phyloP scores from a whole-genome alignment of 2,888 invertebrate species.

The Dysmachus trigonus region DNA sequence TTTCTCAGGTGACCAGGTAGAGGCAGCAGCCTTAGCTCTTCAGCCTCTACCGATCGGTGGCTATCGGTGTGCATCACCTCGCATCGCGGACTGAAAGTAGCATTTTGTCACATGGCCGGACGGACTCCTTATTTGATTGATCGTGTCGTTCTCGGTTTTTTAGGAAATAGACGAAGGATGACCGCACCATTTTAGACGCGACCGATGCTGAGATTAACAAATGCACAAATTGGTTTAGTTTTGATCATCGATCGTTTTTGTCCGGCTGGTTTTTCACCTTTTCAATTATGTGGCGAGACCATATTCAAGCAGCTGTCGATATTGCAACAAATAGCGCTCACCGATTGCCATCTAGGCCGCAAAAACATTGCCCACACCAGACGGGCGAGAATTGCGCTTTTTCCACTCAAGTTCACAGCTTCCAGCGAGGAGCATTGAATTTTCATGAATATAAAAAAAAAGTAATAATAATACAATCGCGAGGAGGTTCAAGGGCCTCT shows the following conservation, averaged over 20 bases:
- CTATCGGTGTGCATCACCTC: constrained; percentile 24
- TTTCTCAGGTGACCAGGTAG: not conserved
- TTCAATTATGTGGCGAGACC: constrained; percentile 29
- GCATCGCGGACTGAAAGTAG: constrained; percentile 31
- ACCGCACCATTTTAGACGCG: constrained; percentile 27
- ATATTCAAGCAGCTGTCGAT: constrained; percentile 24
- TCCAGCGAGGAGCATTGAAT: not conserved
- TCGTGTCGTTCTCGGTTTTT: constrained; percentile 24
- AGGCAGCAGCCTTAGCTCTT: not conserved
- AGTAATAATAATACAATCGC: not conserved
- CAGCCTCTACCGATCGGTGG: not conserved
- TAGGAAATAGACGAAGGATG: constrained; percentile 37
- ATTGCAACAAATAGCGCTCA: constrained; percentile 32
- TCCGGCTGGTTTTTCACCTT: constrained; percentile 16
- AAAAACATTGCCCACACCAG: constrained; percentile 16
- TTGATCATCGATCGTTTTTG: constrained; percentile 34
- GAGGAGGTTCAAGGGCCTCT: not conserved
- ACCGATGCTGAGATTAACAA: constrained; percentile 35
- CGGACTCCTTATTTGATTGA: constrained; percentile 43
- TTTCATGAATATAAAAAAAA: constrained; percentile 15
- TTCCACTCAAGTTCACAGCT: constrained; percentile 20
- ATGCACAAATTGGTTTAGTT: constrained; percentile 42
- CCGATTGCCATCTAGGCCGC: constrained; percentile 29
- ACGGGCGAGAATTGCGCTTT: constrained; percentile 1
- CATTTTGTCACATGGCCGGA: constrained; percentile 43